phyloP scores from a whole-genome alignment of 2,113 vertebrate species.

The Aegotheles bennettii region DNA sequence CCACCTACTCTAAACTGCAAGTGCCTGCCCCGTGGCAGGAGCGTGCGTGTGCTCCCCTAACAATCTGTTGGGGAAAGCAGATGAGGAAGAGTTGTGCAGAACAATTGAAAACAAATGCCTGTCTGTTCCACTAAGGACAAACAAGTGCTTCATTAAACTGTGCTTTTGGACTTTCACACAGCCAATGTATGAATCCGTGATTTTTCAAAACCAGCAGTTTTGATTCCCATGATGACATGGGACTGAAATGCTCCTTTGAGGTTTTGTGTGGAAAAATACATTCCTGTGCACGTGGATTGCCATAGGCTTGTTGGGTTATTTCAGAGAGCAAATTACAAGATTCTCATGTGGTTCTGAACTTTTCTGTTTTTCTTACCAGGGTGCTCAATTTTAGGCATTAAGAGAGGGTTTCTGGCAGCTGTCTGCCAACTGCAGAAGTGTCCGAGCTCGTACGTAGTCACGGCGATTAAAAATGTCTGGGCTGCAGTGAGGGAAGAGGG shows the following conservation, averaged over 20 bases:
- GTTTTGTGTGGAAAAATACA: not conserved
- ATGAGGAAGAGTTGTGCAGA: not conserved
- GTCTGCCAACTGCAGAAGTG: not conserved
- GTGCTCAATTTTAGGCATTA: not conserved
- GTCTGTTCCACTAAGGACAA: not conserved
- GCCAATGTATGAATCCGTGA: not conserved
- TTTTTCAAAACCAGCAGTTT: not conserved
- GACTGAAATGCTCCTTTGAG: not conserved
- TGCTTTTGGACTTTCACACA: rapidly evolving
- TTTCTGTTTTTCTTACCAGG: not conserved
- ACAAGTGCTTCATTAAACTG: not conserved
- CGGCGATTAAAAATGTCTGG: not conserved
- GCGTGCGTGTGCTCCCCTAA: rapidly evolving
- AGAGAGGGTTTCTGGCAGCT: not conserved
- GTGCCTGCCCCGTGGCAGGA: not conserved
- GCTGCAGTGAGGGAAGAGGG: not conserved
- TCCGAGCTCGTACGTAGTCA: rapidly evolving
- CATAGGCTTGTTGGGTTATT: not conserved
- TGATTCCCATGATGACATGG: not conserved
- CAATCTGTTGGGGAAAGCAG: not conserved
- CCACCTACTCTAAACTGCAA: not conserved
- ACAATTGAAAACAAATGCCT: not conserved
- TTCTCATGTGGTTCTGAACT: not conserved
- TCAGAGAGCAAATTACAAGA: not conserved
- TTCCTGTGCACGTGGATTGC: not conserved